phyloP scores from a whole-genome alignment of 2,113 vertebrate species.

The Phrynosoma platyrhinos region DNA sequence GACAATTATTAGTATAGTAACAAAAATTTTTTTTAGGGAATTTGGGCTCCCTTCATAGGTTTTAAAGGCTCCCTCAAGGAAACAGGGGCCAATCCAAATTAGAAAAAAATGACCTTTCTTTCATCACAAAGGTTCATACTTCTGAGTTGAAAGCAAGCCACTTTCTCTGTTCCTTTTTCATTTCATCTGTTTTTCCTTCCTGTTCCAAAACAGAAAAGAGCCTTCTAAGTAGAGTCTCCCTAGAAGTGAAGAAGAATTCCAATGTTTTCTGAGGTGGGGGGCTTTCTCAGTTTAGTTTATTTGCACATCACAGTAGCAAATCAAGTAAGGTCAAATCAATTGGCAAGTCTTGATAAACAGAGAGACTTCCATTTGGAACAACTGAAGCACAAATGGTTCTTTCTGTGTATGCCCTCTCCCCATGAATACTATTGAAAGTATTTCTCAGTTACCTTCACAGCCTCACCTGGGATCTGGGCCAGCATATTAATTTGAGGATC shows the following conservation, averaged over 20 bases:
- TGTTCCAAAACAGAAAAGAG: not conserved
- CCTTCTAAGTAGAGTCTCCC: not conserved
- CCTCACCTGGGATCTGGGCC: not conserved
- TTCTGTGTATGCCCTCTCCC: not conserved
- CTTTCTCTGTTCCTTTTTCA: not conserved
- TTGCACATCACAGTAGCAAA: not conserved
- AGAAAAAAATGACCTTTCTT: not conserved
- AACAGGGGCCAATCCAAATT: not conserved
- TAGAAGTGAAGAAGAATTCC: not conserved
- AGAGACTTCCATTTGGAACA: not conserved
- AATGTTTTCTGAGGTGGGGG: not conserved
- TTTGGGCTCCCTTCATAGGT: not conserved
- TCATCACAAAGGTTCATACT: not conserved
- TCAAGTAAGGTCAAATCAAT: not conserved
- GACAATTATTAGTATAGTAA: too few relatives aligned
- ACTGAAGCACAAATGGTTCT: not conserved
- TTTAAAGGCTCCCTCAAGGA: not conserved
- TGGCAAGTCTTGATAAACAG: not conserved
- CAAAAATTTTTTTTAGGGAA: not conserved
- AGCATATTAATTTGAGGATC: conserved; percentile 21
- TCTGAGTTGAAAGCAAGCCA: too few relatives aligned
- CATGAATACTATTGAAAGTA: conserved; percentile 1
- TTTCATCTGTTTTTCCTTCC: not conserved
- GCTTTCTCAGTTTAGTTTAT: not conserved
- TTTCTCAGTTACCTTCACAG: not conserved